Evolutionary conservation across 2,888 invertebrate species (phyloP).

Genomic region (Trilocha varians): DNA sequence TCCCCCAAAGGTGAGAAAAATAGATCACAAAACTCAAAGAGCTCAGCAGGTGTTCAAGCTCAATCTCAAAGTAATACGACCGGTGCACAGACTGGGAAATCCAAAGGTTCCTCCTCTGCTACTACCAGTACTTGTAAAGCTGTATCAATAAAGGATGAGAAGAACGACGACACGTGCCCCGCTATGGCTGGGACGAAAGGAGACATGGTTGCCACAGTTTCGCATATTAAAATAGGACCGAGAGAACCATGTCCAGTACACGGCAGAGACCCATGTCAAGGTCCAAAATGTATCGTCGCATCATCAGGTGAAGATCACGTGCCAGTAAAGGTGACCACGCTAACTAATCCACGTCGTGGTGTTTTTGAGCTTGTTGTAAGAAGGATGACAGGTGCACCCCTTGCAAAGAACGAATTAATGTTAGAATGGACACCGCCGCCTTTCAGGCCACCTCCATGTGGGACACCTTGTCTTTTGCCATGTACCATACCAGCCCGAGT

Average conservation of each 20-base stretch:
- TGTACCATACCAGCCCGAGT: constrained; percentile 26
- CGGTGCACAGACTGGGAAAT: constrained; percentile 26
- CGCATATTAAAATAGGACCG: constrained; percentile 52
- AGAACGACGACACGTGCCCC: constrained; percentile 26
- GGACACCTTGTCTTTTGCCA: constrained; percentile 22
- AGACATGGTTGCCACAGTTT: constrained; percentile 47
- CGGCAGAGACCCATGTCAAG: constrained; percentile 44
- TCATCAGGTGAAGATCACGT: constrained; percentile 31
- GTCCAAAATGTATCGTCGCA: constrained; percentile 44
- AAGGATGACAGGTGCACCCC: constrained; percentile 49
- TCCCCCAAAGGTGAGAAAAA: constrained; percentile 13
- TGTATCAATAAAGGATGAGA: constrained; percentile 42
- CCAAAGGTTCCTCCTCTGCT: constrained; percentile 18
- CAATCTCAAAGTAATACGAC: constrained; percentile 13
- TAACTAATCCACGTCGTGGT: constrained; percentile 52
- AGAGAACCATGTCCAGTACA: constrained; percentile 42
- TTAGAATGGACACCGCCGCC: constrained; percentile 63
- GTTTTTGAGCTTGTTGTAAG: constrained; percentile 61
- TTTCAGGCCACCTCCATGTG: constrained; percentile 28
- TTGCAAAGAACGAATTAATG: constrained; percentile 60
- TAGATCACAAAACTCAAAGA: constrained; percentile 13
- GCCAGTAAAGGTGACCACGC: constrained; percentile 46
- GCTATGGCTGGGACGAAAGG: constrained; percentile 25
- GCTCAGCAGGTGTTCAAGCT: constrained; percentile 15
- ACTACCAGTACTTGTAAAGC: constrained; percentile 27